phyloP scores from a whole-genome alignment of 2,113 vertebrate genomes.

The Eleginops maclovinus region DNA sequence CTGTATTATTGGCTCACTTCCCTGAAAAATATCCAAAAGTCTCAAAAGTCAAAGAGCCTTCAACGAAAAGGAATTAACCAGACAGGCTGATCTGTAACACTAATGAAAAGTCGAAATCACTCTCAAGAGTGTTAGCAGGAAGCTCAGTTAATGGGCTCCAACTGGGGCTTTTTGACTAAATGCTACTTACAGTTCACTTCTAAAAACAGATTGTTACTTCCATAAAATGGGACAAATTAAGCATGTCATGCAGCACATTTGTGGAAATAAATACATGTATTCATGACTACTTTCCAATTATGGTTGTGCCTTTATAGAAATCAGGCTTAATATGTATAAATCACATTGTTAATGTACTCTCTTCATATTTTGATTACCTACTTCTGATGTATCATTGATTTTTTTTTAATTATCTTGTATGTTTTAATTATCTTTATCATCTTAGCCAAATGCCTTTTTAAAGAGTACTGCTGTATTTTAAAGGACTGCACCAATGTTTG shows the following conservation, averaged over 20 bases:
- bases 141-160: not conserved
- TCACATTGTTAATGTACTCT: not conserved
- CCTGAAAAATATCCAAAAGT: conserved; percentile 15
- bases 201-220: not conserved
- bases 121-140: not conserved
- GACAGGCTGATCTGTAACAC: not conserved
- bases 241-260: not conserved
- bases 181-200: not conserved
- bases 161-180: not conserved
- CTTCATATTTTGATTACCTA: not conserved
- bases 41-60: conserved; percentile 34
- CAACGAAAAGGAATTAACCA: not conserved
- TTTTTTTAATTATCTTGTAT: not conserved
- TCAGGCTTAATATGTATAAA: conserved; percentile 7
- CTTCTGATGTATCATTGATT: not conserved
- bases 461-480: conserved; percentile 17
- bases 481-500: conserved; percentile 13
- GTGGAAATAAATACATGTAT: not conserved
- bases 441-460: conserved; percentile 31
- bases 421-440: not conserved
- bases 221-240: not conserved
- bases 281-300: not conserved
- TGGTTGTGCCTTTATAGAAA: conserved; percentile 12
- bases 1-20: conserved; percentile 25
- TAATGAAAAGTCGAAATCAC: not conserved